phyloP scores from a whole-genome alignment of 2,888 invertebrate species.

The Chrysodeixis includens region DNA sequence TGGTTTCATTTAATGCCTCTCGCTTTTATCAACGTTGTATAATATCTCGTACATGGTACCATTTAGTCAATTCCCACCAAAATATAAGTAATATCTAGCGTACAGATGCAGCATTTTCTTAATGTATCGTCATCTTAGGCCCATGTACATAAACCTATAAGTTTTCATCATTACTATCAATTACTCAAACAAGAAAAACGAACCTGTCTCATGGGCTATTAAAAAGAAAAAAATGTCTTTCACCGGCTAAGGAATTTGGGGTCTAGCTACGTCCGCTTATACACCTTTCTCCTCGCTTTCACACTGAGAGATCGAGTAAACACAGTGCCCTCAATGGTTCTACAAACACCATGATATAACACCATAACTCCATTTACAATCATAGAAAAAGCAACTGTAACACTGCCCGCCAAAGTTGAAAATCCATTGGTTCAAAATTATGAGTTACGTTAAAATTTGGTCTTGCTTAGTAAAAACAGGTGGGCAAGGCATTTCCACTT shows the following conservation, averaged over 20 bases:
- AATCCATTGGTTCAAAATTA: neutral
- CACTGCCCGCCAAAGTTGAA: constrained; percentile 14
- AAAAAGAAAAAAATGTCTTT: constrained; percentile 75
- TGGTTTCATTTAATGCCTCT: no score
- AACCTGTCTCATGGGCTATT: constrained; percentile 39
- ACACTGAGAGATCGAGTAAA: constrained; percentile 73
- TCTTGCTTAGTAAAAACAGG: constrained; percentile 63
- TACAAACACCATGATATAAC: constrained; percentile 36
- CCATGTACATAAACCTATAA: constrained; percentile 13
- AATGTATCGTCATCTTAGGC: neutral
- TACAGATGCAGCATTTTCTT: neutral
- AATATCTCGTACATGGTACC: no score
- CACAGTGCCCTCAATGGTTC: constrained; percentile 74
- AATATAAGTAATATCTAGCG: no score
- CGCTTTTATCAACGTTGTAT: no score
- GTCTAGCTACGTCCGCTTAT: constrained; percentile 63
- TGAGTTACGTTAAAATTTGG: constrained; percentile 19
- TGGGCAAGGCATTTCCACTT: constrained; percentile 70
- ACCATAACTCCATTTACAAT: constrained; percentile 41
- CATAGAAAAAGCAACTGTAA: constrained; percentile 33
- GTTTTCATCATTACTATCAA: constrained; percentile 33
- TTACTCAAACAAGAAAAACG: constrained; percentile 45
- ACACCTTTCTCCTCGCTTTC: constrained; percentile 85
- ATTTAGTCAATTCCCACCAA: no score
- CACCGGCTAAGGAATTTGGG: constrained; percentile 81